Percentiles rank a stretch among this genome's conserved stretches.
phyloP scores from a whole-genome alignment of 2,797 vertebrate species.

The Meriones psammophilus region DNA sequence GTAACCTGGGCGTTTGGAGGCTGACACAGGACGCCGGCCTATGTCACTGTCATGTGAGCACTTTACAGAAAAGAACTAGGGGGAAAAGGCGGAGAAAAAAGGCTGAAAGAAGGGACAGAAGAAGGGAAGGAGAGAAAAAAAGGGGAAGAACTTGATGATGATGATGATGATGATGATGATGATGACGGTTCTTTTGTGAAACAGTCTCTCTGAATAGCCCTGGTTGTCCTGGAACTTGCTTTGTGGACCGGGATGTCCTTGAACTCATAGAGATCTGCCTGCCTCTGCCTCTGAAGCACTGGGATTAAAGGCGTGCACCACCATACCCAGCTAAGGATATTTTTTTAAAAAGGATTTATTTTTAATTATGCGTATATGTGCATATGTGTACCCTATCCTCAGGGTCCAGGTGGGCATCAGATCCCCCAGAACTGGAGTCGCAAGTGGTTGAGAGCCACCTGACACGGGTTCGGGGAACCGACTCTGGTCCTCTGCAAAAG shows the following conservation, averaged over 20 bases:
- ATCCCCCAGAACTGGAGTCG: neutral
- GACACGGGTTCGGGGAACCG: neutral
- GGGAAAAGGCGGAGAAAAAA: neutral
- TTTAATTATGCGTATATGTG: neutral
- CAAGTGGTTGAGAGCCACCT: neutral
- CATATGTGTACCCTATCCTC: neutral
- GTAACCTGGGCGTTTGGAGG: neutral
- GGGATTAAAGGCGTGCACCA: neutral
- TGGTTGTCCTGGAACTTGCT: neutral
- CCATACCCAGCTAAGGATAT: neutral
- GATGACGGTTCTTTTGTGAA: neutral
- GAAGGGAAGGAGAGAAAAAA: neutral
- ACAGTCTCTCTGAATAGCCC: neutral
- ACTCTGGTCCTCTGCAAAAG: neutral
- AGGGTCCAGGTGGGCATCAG: neutral
- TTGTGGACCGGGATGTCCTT: neutral
- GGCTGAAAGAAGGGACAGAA: neutral
- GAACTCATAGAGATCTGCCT: neutral
- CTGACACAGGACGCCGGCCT: neutral
- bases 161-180: neutral
- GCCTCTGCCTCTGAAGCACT: neutral
- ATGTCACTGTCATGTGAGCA: neutral
- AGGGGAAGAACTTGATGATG: neutral
- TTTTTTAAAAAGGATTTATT: neutral
- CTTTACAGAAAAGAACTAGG: neutral